Evolutionary conservation across 2,113 vertebrate genomes (phyloP).

Genomic region (Esox niger): DNA sequence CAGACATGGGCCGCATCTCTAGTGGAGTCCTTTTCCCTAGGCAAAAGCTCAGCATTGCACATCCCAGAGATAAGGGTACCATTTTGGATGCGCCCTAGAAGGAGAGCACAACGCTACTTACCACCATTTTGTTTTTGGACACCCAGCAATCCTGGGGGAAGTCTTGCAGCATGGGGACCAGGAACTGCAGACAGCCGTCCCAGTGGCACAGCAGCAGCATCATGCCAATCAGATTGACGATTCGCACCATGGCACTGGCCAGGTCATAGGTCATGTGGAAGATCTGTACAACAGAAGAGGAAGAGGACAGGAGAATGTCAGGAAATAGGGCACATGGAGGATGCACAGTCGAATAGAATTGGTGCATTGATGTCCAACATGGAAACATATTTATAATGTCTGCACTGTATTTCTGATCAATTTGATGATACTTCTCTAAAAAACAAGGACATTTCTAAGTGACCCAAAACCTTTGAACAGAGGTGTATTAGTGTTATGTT

Average conservation of each 20-base stretch:
- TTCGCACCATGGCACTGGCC: slow-evolving; percentile 92
- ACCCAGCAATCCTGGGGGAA: slow-evolving; percentile 97
- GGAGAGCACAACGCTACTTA: slow-evolving; percentile 66
- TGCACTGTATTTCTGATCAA: too few relatives aligned
- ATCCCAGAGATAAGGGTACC: too few relatives aligned
- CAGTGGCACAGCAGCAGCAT: slow-evolving; percentile 98
- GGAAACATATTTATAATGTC: too few relatives aligned
- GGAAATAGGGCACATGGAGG: slow-evolving; percentile 20
- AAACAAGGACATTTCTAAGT: too few relatives aligned
- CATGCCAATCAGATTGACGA: slow-evolving; percentile 96
- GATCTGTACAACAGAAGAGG: slow-evolving; percentile 75
- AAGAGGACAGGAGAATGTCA: slow-evolving; percentile 3
- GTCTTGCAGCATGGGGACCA: slow-evolving; percentile 98
- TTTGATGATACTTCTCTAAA: too few relatives aligned
- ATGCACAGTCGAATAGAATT: background rate
- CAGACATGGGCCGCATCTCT: background rate
- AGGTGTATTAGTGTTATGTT: too few relatives aligned
- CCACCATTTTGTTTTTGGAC: slow-evolving; percentile 98
- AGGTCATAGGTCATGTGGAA: slow-evolving; percentile 99
- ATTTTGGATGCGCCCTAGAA: background rate
- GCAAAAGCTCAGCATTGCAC: too few relatives aligned
- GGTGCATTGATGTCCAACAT: too few relatives aligned
- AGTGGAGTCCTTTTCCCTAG: too few relatives aligned
- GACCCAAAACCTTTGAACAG: too few relatives aligned
- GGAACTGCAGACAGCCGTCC: slow-evolving; percentile 98